Base-by-base conservation (phyloP, 2,797 vertebrate genomes). In the Gallirallus australis region DNA sequence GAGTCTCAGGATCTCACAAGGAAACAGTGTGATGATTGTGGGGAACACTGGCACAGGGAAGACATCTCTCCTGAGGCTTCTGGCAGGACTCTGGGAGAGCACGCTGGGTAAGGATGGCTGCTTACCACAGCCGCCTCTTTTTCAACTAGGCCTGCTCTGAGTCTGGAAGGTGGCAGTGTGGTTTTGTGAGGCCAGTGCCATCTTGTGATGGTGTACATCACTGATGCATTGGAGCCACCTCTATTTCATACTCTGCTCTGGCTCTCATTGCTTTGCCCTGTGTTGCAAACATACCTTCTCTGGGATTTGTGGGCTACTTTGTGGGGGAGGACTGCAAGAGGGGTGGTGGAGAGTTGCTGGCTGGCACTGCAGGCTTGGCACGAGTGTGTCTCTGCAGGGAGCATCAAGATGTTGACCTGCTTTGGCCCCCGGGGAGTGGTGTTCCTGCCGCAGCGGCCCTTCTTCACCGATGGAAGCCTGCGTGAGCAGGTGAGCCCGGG, bases 1-100 rank as follows among this genome's bases (percentile, higher is more conserved):
- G 95, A 99, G 94, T 91, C 97, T 99, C 85, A 98, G 92, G 88
- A 97, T 99, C 93, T 98, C 97, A 5, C 96, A 99, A 88, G 99
- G 99, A n/a, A 97, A 97, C 82, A 98, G 98, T 63, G 91, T 99
- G 40, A 98, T 99, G 88, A 98, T 99, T 97, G 98, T 98, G 35
- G 99, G 99, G 48, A 99, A 99, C 97, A 99, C 99, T 0, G 99
- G 99, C 94, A 99, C 99, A 0, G 99, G 99, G 89, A 99, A 99
- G 98, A 99, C 99, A 2, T 99, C 99, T 21, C 97, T 99, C 33
- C 97, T 99, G 71, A 98, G 99, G 72, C 98, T 99, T 79, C 99
- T 99, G 8, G 99, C 99, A 25, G 98, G 98, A 57, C 98, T 99
- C 15, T 99, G 99, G 99, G 98, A 98, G 40, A 98, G 98, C 42